Evolutionary conservation across 2,113 vertebrate genomes (phyloP).

Genomic region (Cyanistes caeruleus): DNA sequence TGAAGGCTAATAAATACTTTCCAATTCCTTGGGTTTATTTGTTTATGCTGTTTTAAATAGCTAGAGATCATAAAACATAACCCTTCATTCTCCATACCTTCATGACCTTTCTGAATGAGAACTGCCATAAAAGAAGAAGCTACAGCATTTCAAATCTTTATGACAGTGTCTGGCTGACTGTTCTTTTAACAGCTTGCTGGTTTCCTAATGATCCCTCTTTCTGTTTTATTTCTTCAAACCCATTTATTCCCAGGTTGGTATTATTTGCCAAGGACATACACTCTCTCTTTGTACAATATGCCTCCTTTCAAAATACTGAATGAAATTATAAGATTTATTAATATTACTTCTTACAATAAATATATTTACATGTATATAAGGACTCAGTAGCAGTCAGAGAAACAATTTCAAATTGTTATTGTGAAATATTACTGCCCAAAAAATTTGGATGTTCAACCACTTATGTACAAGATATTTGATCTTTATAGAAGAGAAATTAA

Average conservation of each 20-base stretch:
- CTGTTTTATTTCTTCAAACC: conserved; percentile 53
- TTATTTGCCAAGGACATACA: conserved; percentile 10
- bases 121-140: conserved; percentile 44
- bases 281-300: not conserved
- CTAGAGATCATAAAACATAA: conserved; percentile 69
- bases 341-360: not conserved
- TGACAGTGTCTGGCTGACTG: conserved; percentile 48
- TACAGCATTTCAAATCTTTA: conserved; percentile 69
- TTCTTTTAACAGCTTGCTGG: conserved; percentile 64
- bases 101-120: conserved; percentile 73
- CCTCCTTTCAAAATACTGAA: not conserved
- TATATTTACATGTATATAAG: not conserved
- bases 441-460: not conserved
- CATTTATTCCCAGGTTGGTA: conserved; percentile 41
- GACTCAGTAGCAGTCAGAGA: not conserved
- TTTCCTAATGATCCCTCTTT: conserved; percentile 60
- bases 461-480: not conserved
- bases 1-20: conserved; percentile 70
- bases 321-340: not conserved
- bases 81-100: conserved; percentile 48
- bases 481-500: not conserved
- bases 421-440: not conserved
- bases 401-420: not conserved
- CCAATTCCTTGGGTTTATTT: conserved; percentile 66
- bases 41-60: conserved; percentile 73